Conservation (phyloP, 1,140 invertebrate species). For the Drosophila bipectinata region DNA sequence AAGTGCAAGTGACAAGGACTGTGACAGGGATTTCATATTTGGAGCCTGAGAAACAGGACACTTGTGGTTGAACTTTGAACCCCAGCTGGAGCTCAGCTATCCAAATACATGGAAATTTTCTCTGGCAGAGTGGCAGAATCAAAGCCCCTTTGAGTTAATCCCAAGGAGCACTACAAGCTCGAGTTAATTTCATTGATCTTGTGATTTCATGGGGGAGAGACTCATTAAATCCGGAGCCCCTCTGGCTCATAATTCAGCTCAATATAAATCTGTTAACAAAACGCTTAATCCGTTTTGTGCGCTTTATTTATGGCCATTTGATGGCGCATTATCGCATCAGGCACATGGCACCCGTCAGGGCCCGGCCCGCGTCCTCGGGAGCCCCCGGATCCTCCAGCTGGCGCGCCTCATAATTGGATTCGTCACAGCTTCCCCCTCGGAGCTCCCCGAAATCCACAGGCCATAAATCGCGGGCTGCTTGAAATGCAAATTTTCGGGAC, state of each 20-base stretch:
- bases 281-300: constrained; percentile 80
- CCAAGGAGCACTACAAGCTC: not conserved
- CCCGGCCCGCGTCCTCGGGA: not conserved
- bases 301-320: constrained; percentile 80
- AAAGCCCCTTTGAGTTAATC: not conserved
- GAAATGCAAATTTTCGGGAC: constrained; percentile 75
- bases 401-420: constrained; percentile 81
- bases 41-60: constrained; percentile 14
- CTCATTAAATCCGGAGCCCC: constrained; percentile 45
- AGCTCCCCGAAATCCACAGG: constrained; percentile 13
- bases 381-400: constrained; percentile 49
- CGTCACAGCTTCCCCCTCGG: constrained; percentile 54
- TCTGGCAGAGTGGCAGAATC: not conserved
- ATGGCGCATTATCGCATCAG: constrained; percentile 79
- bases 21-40: constrained; percentile 23
- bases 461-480: constrained; percentile 80
- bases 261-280: constrained; percentile 82
- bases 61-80: not conserved
- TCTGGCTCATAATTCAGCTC: constrained; percentile 69
- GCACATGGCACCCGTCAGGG: constrained; percentile 65
- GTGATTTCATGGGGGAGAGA: constrained; percentile 4
- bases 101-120: not conserved
- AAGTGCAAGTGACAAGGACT: constrained; percentile 28
- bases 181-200: constrained; percentile 38
- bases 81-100: not conserved